Conservation (phyloP, 2,797 vertebrate species). For the Percopsis omiscomaycus region DNA sequence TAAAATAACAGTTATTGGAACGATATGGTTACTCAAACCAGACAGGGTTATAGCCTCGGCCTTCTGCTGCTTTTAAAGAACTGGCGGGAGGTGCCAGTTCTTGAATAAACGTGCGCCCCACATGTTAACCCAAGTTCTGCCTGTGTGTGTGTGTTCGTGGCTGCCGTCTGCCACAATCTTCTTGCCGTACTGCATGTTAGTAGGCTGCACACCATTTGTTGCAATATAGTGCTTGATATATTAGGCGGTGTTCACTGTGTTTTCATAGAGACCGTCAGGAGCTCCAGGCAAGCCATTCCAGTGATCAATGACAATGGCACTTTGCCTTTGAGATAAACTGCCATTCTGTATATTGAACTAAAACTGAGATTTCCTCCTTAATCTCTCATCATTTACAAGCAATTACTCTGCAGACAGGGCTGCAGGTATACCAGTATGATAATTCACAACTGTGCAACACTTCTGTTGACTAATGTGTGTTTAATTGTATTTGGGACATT, state of each 20-base stretch:
- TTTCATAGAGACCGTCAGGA: no score
- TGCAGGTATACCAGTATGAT: background rate
- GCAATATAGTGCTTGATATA: background rate
- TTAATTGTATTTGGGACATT: slow-evolving; percentile 36
- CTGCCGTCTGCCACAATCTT: background rate
- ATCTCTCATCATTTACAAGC: slow-evolving; percentile 13
- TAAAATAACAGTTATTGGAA: no score
- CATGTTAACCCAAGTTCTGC: no score
- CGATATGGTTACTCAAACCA: no score
- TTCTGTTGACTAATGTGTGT: slow-evolving; percentile 23
- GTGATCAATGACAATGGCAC: background rate
- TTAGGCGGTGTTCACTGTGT: background rate
- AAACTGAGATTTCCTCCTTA: slow-evolving; percentile 4
- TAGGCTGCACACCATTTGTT: background rate
- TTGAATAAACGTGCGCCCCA: no score
- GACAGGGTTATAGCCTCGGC: no score
- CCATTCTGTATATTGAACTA: background rate
- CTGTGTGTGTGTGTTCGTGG: slow-evolving; percentile 1
- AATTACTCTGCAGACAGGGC: background rate
- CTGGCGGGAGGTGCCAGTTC: no score
- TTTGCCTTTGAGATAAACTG: background rate
- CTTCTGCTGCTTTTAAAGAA: no score
- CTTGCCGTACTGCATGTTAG: background rate
- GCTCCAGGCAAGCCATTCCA: background rate
- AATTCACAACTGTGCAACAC: background rate